Percentiles rank a stretch among this genome's conserved stretches.
Conservation (phyloP, 2,113 vertebrate genomes). For the Corythoichthys intestinalis region DNA sequence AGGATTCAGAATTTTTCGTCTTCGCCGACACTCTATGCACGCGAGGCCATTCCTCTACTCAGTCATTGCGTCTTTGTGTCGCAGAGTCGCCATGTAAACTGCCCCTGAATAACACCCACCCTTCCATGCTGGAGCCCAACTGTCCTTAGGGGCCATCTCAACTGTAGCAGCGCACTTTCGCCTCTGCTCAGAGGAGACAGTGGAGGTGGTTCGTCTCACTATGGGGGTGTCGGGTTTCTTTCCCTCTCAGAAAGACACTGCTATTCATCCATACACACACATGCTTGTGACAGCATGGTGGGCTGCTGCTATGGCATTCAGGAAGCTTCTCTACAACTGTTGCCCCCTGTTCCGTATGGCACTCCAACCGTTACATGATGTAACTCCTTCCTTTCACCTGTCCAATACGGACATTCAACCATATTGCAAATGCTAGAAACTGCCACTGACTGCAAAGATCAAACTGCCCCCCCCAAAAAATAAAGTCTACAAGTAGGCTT, state of each 20-base stretch:
- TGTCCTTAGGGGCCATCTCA: slow-evolving; percentile 53
- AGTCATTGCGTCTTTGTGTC: too few species aligned
- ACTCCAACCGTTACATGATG: slow-evolving; percentile 32
- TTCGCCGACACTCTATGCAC: too few species aligned
- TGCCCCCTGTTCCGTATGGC: slow-evolving; percentile 53
- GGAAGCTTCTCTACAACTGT: slow-evolving; percentile 62
- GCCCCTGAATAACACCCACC: not conserved
- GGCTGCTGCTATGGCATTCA: slow-evolving; percentile 55
- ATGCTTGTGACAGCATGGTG: slow-evolving; percentile 43
- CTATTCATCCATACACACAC: slow-evolving; percentile 39
- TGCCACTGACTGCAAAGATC: too few species aligned
- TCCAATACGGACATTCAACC: slow-evolving; percentile 23
- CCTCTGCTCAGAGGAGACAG: slow-evolving; percentile 22
- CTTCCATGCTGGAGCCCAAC: slow-evolving; percentile 5
- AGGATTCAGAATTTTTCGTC: too few species aligned
- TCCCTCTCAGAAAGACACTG: slow-evolving; percentile 49
- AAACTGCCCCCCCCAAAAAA: too few species aligned
- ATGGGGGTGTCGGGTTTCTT: slow-evolving; percentile 59
- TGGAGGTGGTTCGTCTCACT: slow-evolving; percentile 11
- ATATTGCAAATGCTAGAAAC: too few species aligned
- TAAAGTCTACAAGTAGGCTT: too few species aligned
- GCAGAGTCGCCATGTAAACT: too few species aligned
- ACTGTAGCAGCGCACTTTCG: slow-evolving; percentile 61
- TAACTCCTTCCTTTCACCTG: slow-evolving; percentile 39
- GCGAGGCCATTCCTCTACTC: too few species aligned